A percentile compares a stretch with the other conserved stretches of the same genome.
These are phyloP conservation scores for Champsocephalus esox DNA, from an alignment of 2,797 vertebrate species.

Conservation along the genomic window DNA sequence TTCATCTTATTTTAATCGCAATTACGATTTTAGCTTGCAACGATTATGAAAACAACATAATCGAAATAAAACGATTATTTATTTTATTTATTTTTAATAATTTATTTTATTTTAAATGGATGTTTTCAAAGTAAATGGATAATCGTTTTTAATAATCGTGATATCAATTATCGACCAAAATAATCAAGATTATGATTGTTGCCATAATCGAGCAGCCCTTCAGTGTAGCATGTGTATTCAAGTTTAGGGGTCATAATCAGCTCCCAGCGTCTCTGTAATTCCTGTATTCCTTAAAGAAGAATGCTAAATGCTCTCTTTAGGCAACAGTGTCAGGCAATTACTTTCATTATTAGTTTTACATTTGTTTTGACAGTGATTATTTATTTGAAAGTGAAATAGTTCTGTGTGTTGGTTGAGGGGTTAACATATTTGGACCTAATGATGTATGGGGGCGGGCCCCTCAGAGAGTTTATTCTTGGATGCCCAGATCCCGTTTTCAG, in stretches of 20 bases:
- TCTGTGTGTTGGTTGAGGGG: constrained; percentile 19
- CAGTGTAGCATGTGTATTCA: constrained; percentile 1
- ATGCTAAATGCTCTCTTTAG: not conserved
- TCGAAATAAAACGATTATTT: no score
- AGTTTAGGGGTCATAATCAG: not conserved
- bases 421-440: constrained; percentile 56
- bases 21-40: no score
- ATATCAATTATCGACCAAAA: no score
- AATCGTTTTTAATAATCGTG: no score
- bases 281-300: not conserved
- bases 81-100: no score
- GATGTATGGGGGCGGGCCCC: constrained; percentile 51
- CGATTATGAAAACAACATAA: no score
- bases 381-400: constrained; percentile 33
- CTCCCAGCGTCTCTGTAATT: not conserved
- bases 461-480: constrained; percentile 77
- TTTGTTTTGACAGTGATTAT: constrained; percentile 6
- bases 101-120: no score
- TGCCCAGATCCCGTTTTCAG: constrained; percentile 76
- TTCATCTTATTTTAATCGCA: no score
- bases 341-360: not conserved
- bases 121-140: no score
- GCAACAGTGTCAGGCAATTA: not conserved
- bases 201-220: no score
- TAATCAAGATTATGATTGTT: no score